These are phyloP conservation scores for Hemitrygon akajei DNA, from an alignment of 2,797 vertebrate genomes.

Conservation along the genomic window DNA sequence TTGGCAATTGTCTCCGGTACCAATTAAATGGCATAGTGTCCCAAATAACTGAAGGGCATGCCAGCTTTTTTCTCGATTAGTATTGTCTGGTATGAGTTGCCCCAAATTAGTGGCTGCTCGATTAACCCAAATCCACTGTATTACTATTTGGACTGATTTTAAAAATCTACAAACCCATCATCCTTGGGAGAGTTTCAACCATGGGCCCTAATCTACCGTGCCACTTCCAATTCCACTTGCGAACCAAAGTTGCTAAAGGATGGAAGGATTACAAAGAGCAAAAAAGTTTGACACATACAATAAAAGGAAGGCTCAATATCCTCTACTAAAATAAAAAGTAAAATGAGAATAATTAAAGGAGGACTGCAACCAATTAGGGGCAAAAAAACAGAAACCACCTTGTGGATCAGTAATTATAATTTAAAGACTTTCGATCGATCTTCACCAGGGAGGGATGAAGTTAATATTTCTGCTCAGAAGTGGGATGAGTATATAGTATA, in stretches of 20 bases:
- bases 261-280: conserved; percentile 43
- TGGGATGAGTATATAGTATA: background rate
- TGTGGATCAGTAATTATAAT: background rate
- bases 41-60: too few relatives aligned
- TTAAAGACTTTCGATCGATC: background rate
- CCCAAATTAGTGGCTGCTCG: too few relatives aligned
- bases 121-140: too few relatives aligned
- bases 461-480: conserved; percentile 28
- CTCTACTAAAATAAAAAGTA: conserved; percentile 40
- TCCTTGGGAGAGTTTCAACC: background rate
- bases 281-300: background rate
- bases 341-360: conserved; percentile 43
- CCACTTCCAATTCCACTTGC: background rate
- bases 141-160: background rate
- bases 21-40: too few relatives aligned
- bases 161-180: background rate
- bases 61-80: too few relatives aligned
- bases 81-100: too few relatives aligned
- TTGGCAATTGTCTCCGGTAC: too few relatives aligned
- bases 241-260: conserved; percentile 45
- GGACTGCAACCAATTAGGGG: conserved; percentile 14
- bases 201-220: background rate
- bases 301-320: background rate
- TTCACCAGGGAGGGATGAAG: background rate
- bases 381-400: background rate